Conservation (phyloP, 2,797 vertebrate species). For the Apogon hyalosoma region DNA sequence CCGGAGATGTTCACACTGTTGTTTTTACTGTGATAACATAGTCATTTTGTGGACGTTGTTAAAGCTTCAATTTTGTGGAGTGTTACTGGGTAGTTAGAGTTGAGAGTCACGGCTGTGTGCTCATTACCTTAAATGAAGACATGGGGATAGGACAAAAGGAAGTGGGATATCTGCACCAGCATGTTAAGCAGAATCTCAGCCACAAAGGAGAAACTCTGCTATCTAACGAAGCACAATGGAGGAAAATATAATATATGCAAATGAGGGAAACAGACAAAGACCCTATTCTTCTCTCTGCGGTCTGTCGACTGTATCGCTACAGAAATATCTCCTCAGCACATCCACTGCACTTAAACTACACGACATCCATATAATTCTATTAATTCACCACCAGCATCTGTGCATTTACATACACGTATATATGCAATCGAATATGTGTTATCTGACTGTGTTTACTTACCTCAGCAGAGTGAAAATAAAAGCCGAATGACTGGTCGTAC, state of each 20-base stretch:
- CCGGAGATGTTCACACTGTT: slow-evolving; percentile 12
- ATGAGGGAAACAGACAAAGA: slow-evolving; percentile 82
- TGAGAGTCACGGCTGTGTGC: slow-evolving; percentile 63
- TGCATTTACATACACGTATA: slow-evolving; percentile 29
- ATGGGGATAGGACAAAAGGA: slow-evolving; percentile 68
- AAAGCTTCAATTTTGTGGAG: slow-evolving; percentile 30
- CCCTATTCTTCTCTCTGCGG: slow-evolving; percentile 74
- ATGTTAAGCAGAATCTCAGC: slow-evolving; percentile 74
- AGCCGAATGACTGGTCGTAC: background rate
- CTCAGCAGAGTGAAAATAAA: no score
- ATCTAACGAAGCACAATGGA: slow-evolving; percentile 79
- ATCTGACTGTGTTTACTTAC: slow-evolving; percentile 6
- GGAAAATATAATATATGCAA: slow-evolving; percentile 85
- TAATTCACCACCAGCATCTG: slow-evolving; percentile 13
- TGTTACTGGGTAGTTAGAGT: slow-evolving; percentile 44
- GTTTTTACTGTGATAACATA: background rate
- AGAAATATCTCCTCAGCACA: slow-evolving; percentile 70
- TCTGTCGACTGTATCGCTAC: slow-evolving; percentile 75
- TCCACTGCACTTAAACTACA: slow-evolving; percentile 58
- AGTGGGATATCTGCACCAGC: slow-evolving; percentile 67
- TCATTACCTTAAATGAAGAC: slow-evolving; percentile 78
- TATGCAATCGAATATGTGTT: slow-evolving; percentile 11
- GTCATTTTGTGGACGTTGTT: slow-evolving; percentile 28
- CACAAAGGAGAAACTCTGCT: slow-evolving; percentile 80
- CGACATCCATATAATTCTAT: slow-evolving; percentile 52